These are phyloP conservation scores for Odontophorus gujanensis DNA, from an alignment of 2,113 vertebrate genomes.

Conservation along the genomic window DNA sequence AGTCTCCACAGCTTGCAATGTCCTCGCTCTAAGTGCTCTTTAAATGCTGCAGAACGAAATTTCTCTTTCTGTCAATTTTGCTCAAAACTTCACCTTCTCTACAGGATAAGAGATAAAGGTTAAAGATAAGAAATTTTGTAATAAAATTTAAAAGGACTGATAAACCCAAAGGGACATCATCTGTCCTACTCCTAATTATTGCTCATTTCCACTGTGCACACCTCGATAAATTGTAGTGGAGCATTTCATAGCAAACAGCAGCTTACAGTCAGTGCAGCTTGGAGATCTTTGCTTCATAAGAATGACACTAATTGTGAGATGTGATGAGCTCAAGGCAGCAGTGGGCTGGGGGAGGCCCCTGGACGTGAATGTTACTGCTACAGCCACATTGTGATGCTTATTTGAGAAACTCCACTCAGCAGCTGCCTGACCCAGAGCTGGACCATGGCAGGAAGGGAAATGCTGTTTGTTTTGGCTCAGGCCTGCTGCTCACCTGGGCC, in stretches of 20 bases:
- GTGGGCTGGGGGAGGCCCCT: background rate
- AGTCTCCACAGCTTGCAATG: constrained; percentile 50
- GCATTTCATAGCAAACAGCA: background rate
- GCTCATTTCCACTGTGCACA: background rate
- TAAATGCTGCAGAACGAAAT: constrained; percentile 34
- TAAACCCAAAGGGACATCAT: background rate
- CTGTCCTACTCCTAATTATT: background rate
- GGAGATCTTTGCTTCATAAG: background rate
- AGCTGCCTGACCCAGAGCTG: rapidly evolving
- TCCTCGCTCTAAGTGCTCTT: constrained; percentile 53
- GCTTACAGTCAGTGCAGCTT: background rate
- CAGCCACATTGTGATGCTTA: background rate
- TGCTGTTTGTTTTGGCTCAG: background rate
- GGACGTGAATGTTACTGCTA: rapidly evolving
- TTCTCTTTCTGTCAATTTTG: constrained; percentile 25
- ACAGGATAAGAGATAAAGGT: background rate
- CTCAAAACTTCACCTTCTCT: background rate
- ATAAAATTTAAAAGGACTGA: background rate
- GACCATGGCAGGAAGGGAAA: background rate
- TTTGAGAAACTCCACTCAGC: background rate
- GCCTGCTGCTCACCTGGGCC: background rate
- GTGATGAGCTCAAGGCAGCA: background rate
- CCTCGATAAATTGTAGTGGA: background rate
- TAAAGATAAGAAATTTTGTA: background rate
- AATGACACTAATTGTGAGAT: background rate